Base-by-base conservation (phyloP, 1,140 invertebrate genomes). In the Pteromalus puparum region DNA sequence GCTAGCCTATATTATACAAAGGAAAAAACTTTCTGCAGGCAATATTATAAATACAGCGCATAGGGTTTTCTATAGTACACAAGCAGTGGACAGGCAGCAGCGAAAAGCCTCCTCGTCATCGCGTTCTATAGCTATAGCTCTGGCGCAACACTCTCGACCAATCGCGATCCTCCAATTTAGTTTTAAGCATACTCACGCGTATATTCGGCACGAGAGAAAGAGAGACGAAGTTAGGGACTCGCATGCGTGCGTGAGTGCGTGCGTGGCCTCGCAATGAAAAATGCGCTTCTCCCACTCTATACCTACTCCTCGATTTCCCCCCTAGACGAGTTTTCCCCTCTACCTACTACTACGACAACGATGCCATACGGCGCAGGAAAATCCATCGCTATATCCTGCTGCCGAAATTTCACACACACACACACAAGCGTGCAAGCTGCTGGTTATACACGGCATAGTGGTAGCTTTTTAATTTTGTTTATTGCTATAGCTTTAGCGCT, bases 251-350 rank as follows among this genome's bases (percentile, higher is more conserved):
- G 9, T 21, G 30, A 34, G 65, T 68, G 61, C 61, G 34, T 79
- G 78, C 78, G 61, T 79, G 77, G 53, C 61, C 30, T 34, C 61
- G 67, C 26, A 72, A 81, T 48, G 81, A 82, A 82, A 82, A 82
- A 72, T 81, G 79, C 67, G 79, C 15, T 73, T 61, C 80, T 26
- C 28, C 78, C 67, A 53, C 53, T 61, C 24, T 12, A 12, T 26
- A n/a, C 53, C 2, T 24, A 46, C 24, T 46, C 24, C 15, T 1
- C 30, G 78, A 38, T 70, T 70, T 70, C 42, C 65, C 78, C 78
- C 65, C 68, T 70, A 26, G 30, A 21, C 34, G 21, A 74, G 7
- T 74, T 74, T 74, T 74, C 73, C 73, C 73, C 73, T 34, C 68
- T 30, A 34, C 48, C 21, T 42, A n/a, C n/a, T n/a, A n/a, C 3